Evolutionary conservation across 2,113 vertebrate species (phyloP).

Genomic region (Callorhinus ursinus): DNA sequence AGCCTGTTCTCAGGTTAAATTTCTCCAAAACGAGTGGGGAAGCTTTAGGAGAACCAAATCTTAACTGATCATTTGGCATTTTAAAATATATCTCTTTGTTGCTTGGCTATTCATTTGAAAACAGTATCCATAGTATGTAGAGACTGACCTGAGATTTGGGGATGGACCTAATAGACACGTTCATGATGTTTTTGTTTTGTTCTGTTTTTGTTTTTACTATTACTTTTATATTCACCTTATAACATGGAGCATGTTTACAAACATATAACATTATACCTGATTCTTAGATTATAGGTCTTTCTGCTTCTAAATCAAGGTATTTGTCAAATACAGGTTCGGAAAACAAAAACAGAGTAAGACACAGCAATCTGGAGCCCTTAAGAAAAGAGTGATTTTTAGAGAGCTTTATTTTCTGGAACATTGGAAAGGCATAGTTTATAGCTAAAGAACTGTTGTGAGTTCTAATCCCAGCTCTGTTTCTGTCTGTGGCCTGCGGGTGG

Average conservation of each 20-base stretch:
- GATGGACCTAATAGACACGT: background rate
- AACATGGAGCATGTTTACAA: slow-evolving; percentile 44
- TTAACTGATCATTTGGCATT: slow-evolving; percentile 40
- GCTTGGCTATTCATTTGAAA: slow-evolving; percentile 48
- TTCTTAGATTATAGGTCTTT: slow-evolving; percentile 1
- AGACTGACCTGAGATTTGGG: slow-evolving; percentile 11
- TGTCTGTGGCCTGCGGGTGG: background rate
- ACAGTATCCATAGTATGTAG: background rate
- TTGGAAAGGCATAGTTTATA: background rate
- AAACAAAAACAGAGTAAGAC: slow-evolving; percentile 52
- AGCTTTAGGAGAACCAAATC: background rate
- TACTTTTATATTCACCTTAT: slow-evolving; percentile 27
- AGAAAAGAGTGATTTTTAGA: slow-evolving; percentile 32
- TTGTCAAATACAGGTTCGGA: slow-evolving; percentile 18
- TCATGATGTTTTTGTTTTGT: background rate
- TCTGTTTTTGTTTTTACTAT: background rate
- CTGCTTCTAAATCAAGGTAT: slow-evolving; percentile 46
- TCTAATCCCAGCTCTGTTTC: background rate
- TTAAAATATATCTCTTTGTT: slow-evolving; percentile 44
- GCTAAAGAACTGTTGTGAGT: background rate
- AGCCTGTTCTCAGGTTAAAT: slow-evolving; percentile 6
- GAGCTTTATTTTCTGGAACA: background rate
- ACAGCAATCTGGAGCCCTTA: background rate
- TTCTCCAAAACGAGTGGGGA: background rate
- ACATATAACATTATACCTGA: background rate